Evolutionary conservation across 1,140 invertebrate genomes (phyloP), one percentile per base, ranked within the genome.

Genomic region (Pollicipes pollicipes): DNA sequence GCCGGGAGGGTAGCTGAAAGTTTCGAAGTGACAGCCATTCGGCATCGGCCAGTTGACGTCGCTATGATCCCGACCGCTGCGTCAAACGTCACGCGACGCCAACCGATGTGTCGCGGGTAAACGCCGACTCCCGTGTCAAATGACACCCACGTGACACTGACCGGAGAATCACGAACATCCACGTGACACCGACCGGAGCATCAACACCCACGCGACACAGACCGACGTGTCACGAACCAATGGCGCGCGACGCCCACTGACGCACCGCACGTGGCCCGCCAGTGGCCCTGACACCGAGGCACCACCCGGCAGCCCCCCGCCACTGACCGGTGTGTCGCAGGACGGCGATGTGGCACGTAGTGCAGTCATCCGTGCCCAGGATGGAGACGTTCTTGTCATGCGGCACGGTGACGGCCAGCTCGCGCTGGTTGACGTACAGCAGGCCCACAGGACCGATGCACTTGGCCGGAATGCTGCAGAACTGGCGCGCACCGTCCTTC

Each of bases 381-480:
- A 17, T 28, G n/a, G 69, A 67, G 32, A 45, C 32, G 69, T 26
- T 63, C 75, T 72, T 45, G 81, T 97, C 93, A 78, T 93, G 89
- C 30, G 92, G 91, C 66, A 89, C 84, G 6, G 91, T 93, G 24
- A 89, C 90, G 16, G 91, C 94, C 81, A 92, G 85, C 82, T 97
- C 94, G 77, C 93, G 82, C 78, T 96, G 93, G 67, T 85, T 86
- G 3, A 97, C 88, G 80, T 95, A 97, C 30, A 97, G 84, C 21
- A 95, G 82, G 1, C 91, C 90, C 31, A 88, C 85, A 0, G 91
- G 88, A 3, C 90, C 89, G 45, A 95, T 84, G 58, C 90, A 85
- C 81, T 91, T 87, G 64, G 86, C 84, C 26, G 88, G 87, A 71
- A 89, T 10, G 10, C 10, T 13, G 37, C 37, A 45, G 10, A 45